These are phyloP conservation scores for Eulithis testata DNA, from an alignment of 2,888 invertebrate genomes.

Conservation along the genomic window DNA sequence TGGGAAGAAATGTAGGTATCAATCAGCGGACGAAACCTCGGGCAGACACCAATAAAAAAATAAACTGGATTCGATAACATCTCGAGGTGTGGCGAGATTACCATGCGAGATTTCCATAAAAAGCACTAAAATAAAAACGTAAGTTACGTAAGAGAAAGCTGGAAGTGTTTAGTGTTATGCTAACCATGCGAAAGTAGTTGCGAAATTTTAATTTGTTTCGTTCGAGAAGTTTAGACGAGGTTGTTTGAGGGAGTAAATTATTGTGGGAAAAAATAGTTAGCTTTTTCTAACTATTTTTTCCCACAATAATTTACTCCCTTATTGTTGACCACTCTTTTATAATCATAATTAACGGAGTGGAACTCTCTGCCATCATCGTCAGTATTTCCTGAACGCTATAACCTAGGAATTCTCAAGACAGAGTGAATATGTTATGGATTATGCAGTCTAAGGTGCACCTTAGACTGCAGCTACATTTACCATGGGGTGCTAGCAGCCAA, in stretches of 20 bases:
- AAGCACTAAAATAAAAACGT: constrained; percentile 21
- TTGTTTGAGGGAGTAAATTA: not conserved
- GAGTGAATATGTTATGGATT: too few relatives aligned
- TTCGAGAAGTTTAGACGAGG: constrained; percentile 16
- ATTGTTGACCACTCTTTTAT: too few relatives aligned
- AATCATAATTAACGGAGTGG: too few relatives aligned
- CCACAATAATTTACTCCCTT: too few relatives aligned
- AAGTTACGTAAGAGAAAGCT: constrained; percentile 33
- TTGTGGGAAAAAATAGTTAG: constrained; percentile 8
- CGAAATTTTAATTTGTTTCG: constrained; percentile 42
- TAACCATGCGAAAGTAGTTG: constrained; percentile 42
- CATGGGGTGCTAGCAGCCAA: too few relatives aligned
- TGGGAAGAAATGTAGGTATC: not conserved
- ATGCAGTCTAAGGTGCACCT: too few relatives aligned
- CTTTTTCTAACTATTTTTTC: too few relatives aligned
- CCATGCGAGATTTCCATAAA: constrained; percentile 29
- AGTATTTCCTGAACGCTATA: too few relatives aligned
- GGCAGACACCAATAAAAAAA: not conserved
- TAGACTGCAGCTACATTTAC: too few relatives aligned
- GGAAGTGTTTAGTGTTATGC: constrained; percentile 34
- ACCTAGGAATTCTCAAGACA: too few relatives aligned
- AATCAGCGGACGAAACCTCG: not conserved
- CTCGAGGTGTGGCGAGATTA: constrained; percentile 26
- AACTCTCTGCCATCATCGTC: too few relatives aligned
- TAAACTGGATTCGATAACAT: constrained; percentile 18